Base-by-base conservation (phyloP, 1,140 invertebrate genomes). In the Camponotus pennsylvanicus region DNA sequence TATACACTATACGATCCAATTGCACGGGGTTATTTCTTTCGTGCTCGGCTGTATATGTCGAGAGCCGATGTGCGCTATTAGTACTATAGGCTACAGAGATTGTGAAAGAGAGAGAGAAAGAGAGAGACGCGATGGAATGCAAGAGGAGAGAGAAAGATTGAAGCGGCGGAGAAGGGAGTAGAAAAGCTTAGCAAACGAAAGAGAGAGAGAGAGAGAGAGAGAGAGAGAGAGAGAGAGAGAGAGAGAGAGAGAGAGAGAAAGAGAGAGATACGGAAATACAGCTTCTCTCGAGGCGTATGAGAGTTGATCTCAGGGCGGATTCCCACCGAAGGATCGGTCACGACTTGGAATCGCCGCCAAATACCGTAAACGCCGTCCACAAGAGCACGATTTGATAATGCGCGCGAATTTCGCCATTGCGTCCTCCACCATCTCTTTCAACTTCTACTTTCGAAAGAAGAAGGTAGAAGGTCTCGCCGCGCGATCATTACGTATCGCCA, bases 241-340 rank as follows among this genome's bases (percentile, higher is more conserved):
- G 21, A 21, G 21, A 21, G 21, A 49, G 18, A 78, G 21, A 34
- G 52, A 77, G 70, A 76, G 69, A 27, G 67, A 18, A 75, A 85
- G 40, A 86, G 75, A 75, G 61, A 69, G 57, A 86, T 66, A 63
- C 84, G 86, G 85, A 87, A 91, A 52, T 15, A 89, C 85, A 71
- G 61, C 78, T 86, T 86, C 64, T 79, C 88, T 79, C 89, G 69
- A 89, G 86, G 93, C 89, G 93, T 95, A 94, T 94, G 94, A 94
- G 94, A 95, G 94, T 94, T 92, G 94, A 94, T 94, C 94, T 94
- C 93, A 89, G 93, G 94, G 94, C 93, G 94, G 94, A 95, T 95
- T 95, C 94, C 94, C 94, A 94, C 94, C 94, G 91, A 88, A 92
- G 90, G 90, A 91, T 91, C 92, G 93, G 94, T 94, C 94, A 95